Conservation (phyloP, 2,888 invertebrate species). For the Drosophila putrida region DNA sequence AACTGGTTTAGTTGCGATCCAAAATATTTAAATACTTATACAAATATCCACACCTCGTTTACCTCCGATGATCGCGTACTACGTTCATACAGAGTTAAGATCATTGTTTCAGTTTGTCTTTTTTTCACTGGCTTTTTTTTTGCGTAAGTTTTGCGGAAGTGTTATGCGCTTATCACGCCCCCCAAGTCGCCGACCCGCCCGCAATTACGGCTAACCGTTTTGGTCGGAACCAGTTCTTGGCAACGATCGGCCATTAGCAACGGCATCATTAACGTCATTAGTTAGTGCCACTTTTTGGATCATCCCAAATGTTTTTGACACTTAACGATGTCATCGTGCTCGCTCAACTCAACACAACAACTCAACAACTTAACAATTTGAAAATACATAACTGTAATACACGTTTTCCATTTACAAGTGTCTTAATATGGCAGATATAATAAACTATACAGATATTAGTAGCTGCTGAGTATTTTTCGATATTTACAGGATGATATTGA, state of each 20-base stretch:
- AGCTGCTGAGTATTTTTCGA: too few relatives aligned
- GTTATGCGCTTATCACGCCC: constrained; percentile 48
- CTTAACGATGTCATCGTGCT: constrained; percentile 36
- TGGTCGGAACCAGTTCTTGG: constrained; percentile 59
- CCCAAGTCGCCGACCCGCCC: constrained; percentile 33
- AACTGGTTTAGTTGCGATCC: constrained; percentile 61
- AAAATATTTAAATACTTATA: constrained; percentile 14
- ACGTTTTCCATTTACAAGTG: not conserved
- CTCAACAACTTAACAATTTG: constrained; percentile 12
- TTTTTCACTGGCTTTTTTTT: constrained; percentile 38
- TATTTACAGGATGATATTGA: too few relatives aligned
- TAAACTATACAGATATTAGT: too few relatives aligned
- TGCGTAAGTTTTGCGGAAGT: constrained; percentile 58
- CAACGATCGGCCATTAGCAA: constrained; percentile 38
- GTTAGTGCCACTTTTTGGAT: constrained; percentile 57
- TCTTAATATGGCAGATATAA: not conserved
- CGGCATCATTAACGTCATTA: constrained; percentile 69
- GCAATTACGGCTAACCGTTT: constrained; percentile 35
- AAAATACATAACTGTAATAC: constrained; percentile 18
- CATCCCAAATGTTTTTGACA: constrained; percentile 38
- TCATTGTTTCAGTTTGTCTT: constrained; percentile 49
- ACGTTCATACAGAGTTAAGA: constrained; percentile 35
- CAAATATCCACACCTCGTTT: constrained; percentile 42
- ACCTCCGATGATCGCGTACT: constrained; percentile 25
- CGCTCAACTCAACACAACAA: constrained; percentile 4